Conservation (phyloP, 1,140 invertebrate genomes). For the Zaprionus nigranus region DNA sequence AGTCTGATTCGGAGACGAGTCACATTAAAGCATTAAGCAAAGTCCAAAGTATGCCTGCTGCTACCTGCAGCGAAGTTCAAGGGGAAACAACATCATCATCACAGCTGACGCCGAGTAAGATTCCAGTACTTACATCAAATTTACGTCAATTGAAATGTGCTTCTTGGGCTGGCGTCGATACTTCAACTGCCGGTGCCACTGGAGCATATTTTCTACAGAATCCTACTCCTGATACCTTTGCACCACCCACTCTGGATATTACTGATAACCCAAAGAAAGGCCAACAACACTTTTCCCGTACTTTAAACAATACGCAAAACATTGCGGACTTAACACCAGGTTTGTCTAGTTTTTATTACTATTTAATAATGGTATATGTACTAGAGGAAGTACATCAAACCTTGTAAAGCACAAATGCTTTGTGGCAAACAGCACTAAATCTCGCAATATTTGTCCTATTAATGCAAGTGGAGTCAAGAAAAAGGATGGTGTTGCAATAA, state of each 20-base stretch:
- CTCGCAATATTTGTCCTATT: too few relatives aligned
- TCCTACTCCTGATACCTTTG: slow-evolving; percentile 17
- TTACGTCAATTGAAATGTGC: slow-evolving; percentile 86
- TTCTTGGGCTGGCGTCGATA: slow-evolving; percentile 86
- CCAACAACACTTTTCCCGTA: slow-evolving; percentile 34
- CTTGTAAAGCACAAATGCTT: too few relatives aligned
- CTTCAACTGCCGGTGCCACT: slow-evolving; percentile 16
- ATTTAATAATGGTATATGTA: background rate
- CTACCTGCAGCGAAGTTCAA: slow-evolving; percentile 16
- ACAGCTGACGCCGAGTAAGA: slow-evolving; percentile 66
- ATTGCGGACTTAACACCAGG: slow-evolving; percentile 85
- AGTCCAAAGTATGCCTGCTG: slow-evolving; percentile 25
- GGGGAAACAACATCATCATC: slow-evolving; percentile 33
- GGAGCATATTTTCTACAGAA: slow-evolving; percentile 23
- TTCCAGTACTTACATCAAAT: slow-evolving; percentile 69
- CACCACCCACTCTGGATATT: slow-evolving; percentile 20
- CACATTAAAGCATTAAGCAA: slow-evolving; percentile 44
- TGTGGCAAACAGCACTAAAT: too few relatives aligned
- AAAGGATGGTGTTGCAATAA: too few relatives aligned
- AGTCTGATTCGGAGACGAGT: slow-evolving; percentile 34
- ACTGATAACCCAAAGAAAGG: slow-evolving; percentile 23
- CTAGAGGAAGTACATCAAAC: too few relatives aligned
- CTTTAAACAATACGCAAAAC: slow-evolving; percentile 70
- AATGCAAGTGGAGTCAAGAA: too few relatives aligned
- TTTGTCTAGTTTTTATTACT: slow-evolving; percentile 47